phyloP scores from a whole-genome alignment of 2,113 vertebrate species.

The Rhinolophus ferrumequinum region DNA sequence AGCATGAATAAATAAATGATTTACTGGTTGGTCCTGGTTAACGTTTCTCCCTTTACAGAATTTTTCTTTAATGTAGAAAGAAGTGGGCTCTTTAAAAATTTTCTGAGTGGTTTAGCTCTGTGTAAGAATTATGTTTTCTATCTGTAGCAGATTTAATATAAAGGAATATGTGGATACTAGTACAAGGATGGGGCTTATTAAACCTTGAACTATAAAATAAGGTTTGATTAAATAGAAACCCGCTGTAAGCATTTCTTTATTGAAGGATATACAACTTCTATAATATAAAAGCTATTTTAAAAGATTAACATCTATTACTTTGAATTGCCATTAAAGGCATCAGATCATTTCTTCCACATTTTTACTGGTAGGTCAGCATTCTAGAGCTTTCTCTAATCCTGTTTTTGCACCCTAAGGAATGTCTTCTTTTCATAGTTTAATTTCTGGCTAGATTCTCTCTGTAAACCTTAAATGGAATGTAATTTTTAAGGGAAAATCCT shows the following conservation, averaged over 20 bases:
- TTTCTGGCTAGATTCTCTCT: neutral
- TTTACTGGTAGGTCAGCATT: neutral
- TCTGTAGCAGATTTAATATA: neutral
- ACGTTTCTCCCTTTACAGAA: neutral
- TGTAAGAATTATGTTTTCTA: neutral
- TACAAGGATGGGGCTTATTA: neutral
- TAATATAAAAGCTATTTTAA: neutral
- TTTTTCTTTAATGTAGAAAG: conserved; percentile 23
- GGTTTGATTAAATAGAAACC: neutral
- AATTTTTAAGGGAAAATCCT: neutral
- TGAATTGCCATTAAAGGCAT: neutral
- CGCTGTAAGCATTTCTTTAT: neutral
- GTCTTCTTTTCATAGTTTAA: neutral
- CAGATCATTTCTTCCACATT: neutral
- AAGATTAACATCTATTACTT: neutral
- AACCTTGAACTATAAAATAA: neutral
- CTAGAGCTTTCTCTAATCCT: neutral
- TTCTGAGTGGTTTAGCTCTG: conserved; percentile 3
- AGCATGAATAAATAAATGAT: neutral
- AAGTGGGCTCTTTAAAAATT: neutral
- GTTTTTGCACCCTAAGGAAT: neutral
- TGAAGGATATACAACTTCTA: neutral
- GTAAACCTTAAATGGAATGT: neutral
- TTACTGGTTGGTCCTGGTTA: neutral
- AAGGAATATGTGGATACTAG: neutral